phyloP scores from a whole-genome alignment of 1,140 invertebrate genomes.

The Zophobas atratus region DNA sequence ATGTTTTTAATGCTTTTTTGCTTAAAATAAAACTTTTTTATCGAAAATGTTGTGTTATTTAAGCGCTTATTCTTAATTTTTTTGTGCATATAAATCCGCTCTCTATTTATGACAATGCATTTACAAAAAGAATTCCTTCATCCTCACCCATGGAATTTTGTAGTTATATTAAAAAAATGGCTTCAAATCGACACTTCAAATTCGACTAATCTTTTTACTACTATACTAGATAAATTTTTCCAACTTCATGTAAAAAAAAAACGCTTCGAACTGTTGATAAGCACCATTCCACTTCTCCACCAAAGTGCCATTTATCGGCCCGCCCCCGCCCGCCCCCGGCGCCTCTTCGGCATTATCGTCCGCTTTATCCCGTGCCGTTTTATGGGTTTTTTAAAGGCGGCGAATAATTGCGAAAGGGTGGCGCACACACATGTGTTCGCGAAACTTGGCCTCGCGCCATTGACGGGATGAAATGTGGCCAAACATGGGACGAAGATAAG shows the following conservation, averaged over 20 bases:
- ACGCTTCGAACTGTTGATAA: constrained; percentile 3
- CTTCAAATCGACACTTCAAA: too few relatives aligned
- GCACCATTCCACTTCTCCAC: constrained; percentile 12
- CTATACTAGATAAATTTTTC: too few relatives aligned
- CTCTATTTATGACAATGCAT: too few relatives aligned
- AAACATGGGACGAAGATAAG: constrained; percentile 25
- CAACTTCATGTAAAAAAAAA: constrained; percentile 17
- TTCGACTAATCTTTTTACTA: too few relatives aligned
- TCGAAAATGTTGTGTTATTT: too few relatives aligned
- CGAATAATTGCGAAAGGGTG: constrained; percentile 31
- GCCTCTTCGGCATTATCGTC: constrained; percentile 33
- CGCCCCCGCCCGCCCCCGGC: neutral
- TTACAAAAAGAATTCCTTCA: too few relatives aligned
- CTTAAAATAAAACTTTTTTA: too few relatives aligned
- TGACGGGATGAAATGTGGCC: constrained; percentile 26
- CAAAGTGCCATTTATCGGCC: constrained; percentile 34
- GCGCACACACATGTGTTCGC: neutral
- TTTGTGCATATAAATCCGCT: too few relatives aligned
- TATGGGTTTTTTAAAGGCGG: constrained; percentile 33
- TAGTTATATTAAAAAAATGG: too few relatives aligned
- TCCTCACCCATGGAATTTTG: too few relatives aligned
- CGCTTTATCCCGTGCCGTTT: constrained; percentile 23
- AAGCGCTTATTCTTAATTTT: too few relatives aligned
- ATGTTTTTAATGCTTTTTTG: too few relatives aligned
- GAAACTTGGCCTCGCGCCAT: constrained; percentile 2